phyloP scores from a whole-genome alignment of 2,113 vertebrate species.

The Ammodytes dubius region DNA sequence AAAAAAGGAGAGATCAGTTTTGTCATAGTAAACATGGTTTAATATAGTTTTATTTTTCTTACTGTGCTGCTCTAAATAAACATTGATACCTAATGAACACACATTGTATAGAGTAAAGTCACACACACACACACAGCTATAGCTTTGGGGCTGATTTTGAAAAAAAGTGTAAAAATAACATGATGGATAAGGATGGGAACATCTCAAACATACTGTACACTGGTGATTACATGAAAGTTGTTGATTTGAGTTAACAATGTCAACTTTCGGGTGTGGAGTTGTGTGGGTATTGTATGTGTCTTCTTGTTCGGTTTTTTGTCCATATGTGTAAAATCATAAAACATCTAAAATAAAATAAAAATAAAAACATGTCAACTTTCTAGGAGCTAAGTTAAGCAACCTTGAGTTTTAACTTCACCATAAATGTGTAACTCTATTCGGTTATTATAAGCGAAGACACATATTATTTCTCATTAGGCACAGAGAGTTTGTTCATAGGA shows the following conservation, averaged over 20 bases:
- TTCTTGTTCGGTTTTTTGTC: too few relatives aligned
- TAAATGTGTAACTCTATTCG: neutral
- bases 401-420: neutral
- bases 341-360: too few relatives aligned
- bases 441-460: constrained; percentile 15
- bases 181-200: neutral
- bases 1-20: neutral
- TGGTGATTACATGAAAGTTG: constrained; percentile 6
- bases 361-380: neutral
- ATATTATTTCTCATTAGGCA: constrained; percentile 68
- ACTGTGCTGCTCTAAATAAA: neutral
- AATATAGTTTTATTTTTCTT: neutral
- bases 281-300: too few relatives aligned
- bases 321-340: too few relatives aligned
- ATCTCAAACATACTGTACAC: neutral
- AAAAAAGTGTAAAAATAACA: constrained; percentile 7
- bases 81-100: neutral
- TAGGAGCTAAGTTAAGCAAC: neutral
- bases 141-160: neutral
- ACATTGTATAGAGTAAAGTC: neutral
- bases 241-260: constrained; percentile 8
- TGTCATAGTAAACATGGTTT: neutral
- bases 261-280: neutral
- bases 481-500: constrained; percentile 30
- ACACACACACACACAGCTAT: neutral